phyloP scores from a whole-genome alignment of 1,140 invertebrate species.

The Sarcophaga bullata region DNA sequence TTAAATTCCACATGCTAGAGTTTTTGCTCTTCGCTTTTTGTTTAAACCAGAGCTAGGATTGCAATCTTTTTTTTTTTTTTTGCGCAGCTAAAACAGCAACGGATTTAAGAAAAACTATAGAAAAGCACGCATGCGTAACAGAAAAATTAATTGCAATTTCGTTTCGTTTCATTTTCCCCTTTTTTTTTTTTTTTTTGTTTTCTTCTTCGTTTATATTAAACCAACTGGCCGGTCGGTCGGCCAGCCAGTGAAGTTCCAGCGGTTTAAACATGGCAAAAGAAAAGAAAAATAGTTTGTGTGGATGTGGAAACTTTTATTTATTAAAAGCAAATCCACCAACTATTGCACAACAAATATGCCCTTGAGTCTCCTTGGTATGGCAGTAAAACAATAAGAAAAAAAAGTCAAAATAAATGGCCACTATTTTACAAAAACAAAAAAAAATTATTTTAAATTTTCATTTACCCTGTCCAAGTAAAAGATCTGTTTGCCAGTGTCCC shows the following conservation, averaged over 20 bases:
- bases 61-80: neutral
- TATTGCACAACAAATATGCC: neutral
- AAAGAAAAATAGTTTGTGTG: neutral
- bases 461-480: neutral
- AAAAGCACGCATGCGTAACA: slow-evolving; percentile 38
- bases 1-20: neutral
- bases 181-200: neutral
- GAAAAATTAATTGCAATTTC: slow-evolving; percentile 35
- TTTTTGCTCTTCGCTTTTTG: too few relatives aligned
- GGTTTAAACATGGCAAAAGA: neutral
- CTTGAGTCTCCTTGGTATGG: neutral
- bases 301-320: slow-evolving; percentile 1
- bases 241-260: neutral
- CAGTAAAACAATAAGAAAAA: neutral
- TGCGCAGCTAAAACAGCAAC: too few relatives aligned
- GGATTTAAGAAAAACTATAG: slow-evolving; percentile 23
- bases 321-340: slow-evolving; percentile 14
- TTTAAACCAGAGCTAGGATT: neutral
- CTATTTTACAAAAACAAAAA: neutral
- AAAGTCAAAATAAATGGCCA: slow-evolving; percentile 33
- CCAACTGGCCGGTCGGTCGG: neutral
- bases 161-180: neutral
- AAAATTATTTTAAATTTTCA: neutral
- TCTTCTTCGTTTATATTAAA: neutral
- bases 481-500: neutral